These are phyloP conservation scores for Macroglossus sobrinus DNA, from an alignment of 2,113 vertebrate genomes.

Conservation along the genomic window DNA sequence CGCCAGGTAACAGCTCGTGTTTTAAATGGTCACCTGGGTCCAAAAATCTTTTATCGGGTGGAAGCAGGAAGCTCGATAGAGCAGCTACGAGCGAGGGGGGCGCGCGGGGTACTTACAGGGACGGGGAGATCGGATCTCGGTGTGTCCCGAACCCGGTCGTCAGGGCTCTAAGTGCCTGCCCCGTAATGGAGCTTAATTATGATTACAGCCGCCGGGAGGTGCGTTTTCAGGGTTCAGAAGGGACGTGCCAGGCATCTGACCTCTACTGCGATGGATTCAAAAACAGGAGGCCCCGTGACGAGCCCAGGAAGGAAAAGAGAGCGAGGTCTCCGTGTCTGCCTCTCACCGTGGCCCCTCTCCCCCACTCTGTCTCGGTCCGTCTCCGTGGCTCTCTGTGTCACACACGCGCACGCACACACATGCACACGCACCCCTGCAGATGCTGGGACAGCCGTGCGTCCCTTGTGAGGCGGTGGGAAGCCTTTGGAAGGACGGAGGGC, in stretches of 20 bases:
- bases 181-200: conserved; percentile 65
- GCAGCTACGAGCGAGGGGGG: not conserved
- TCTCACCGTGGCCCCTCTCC: rapidly evolving
- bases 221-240: not conserved
- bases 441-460: not conserved
- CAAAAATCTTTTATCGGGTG: conserved; percentile 69
- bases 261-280: not conserved
- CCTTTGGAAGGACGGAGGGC: not conserved
- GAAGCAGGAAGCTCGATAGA: conserved; percentile 55
- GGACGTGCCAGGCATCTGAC: not conserved
- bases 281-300: not conserved
- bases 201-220: not conserved
- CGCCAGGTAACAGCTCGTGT: not conserved
- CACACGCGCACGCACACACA: too few species aligned
- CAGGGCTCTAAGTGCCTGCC: not conserved
- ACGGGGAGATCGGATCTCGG: conserved; percentile 56
- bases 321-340: not conserved
- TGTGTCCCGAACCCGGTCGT: not conserved
- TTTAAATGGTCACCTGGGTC: conserved; percentile 34
- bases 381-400: too few species aligned
- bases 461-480: not conserved
- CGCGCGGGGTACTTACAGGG: not conserved
- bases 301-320: not conserved
- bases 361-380: not conserved
- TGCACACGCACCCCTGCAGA: not conserved